A percentile compares a stretch with the other conserved stretches of the same genome.
These are phyloP conservation scores for Sardinella longiceps DNA, from an alignment of 2,797 vertebrate genomes.

Conservation along the genomic window DNA sequence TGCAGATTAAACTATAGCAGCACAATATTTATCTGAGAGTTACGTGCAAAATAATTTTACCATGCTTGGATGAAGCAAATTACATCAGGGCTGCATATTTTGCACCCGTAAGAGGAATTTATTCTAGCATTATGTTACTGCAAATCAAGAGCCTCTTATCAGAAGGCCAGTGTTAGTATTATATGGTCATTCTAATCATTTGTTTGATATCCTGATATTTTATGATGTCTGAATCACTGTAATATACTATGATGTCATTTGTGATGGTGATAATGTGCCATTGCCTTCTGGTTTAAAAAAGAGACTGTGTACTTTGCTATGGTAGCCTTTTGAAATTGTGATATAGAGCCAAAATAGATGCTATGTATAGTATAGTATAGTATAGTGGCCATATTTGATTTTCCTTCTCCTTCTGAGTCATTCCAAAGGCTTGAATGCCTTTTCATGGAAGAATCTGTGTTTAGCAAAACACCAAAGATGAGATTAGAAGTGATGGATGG, in stretches of 20 bases:
- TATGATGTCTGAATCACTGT: neutral
- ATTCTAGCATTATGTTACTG: neutral
- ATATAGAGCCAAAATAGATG: neutral
- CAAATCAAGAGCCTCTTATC: conserved; percentile 3
- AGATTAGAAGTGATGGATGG: neutral
- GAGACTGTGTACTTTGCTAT: neutral
- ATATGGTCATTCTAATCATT: neutral
- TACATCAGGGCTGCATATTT: neutral
- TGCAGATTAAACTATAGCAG: neutral
- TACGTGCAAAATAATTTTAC: neutral
- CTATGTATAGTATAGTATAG: neutral
- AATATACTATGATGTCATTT: conserved; percentile 2
- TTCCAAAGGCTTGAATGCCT: neutral
- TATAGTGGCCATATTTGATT: neutral
- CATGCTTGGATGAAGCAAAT: neutral
- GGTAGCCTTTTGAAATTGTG: neutral
- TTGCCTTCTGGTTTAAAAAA: neutral
- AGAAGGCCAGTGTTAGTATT: neutral
- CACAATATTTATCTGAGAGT: neutral
- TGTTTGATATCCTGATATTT: conserved; percentile 7
- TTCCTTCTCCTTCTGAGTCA: neutral
- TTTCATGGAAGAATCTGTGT: neutral
- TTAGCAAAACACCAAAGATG: neutral
- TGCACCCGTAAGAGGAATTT: neutral
- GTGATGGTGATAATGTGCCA: neutral